Evolutionary conservation across 2,888 invertebrate genomes (phyloP), one percentile per base, ranked within the genome.

Genomic region (Pollenia angustigena): DNA sequence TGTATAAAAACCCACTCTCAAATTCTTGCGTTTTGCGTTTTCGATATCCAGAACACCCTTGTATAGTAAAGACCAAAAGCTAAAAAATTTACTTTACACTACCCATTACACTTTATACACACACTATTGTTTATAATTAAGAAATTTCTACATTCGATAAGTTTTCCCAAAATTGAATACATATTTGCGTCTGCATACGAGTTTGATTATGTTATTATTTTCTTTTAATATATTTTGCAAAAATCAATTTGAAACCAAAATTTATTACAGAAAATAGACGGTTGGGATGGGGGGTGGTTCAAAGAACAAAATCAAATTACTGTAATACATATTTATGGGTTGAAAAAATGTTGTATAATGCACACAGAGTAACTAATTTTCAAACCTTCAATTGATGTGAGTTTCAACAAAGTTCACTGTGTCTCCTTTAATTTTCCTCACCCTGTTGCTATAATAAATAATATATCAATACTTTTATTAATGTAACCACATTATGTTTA

Each of bases 401-500:
- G 32, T 32, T 32, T 32, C 32, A 32, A 32, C 32, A 32, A 32
- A 32, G 32, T 32, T 32, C 32, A 32, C 32, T 32, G 32, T 32
- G 16, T 58, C 2, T 0, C 23, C 12, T 14, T 3, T 46, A 9
- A 2, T 62, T 4, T 16, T 1, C 11, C n/a, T 44, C 54, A 64
- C n/a, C 8, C 66, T 69, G 58, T 69, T n/a, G 14, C n/a, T 14
- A 64, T 81, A 18, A 64, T 48, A 71, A 75, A 58, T 60, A 46
- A 18, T 66, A 54, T 75, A 80, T 83, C 71, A 81, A 83, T 81
- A 68, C 60, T 68, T 66, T 74, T 62, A 84, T 87, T 74, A 81
- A 87, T 81, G 74, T 78, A 78, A 87, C 78, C 78, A 84, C 66
- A 81, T 84, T 84, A 81, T 78, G 81, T 78, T 84, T 81, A 81